Evolutionary conservation across 2,113 vertebrate genomes (phyloP).

Genomic region (Proteles cristata): DNA sequence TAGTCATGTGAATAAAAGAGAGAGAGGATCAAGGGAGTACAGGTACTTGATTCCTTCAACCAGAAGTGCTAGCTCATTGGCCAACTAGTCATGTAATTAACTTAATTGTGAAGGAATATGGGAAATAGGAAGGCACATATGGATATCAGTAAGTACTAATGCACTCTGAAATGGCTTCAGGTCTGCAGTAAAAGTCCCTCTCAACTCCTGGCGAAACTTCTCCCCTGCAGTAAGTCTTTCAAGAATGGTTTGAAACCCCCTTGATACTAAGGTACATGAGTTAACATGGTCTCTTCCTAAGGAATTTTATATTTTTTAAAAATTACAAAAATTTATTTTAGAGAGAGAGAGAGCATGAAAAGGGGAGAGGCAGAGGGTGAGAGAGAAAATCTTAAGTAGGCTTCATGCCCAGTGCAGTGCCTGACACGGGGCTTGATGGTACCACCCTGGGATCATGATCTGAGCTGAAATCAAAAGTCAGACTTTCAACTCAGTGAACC

Average conservation of each 20-base stretch:
- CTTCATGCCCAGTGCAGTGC: no score
- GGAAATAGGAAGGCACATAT: not conserved
- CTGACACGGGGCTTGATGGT: no score
- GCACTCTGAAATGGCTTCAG: fast-evolving
- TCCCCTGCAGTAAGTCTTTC: not conserved
- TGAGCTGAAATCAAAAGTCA: no score
- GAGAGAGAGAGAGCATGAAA: no score
- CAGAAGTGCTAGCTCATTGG: not conserved
- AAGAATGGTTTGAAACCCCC: not conserved
- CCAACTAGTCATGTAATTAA: no score
- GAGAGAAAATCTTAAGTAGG: no score
- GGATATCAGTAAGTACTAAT: not conserved
- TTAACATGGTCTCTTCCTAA: not conserved
- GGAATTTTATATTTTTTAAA: not conserved
- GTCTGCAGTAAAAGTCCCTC: not conserved
- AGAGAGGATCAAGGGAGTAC: not conserved
- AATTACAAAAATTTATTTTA: no score
- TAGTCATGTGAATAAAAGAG: not conserved
- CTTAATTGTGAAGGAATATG: not conserved
- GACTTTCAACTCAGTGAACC: no score
- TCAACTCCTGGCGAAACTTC: not conserved
- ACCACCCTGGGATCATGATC: no score
- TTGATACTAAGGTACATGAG: not conserved
- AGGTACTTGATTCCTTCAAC: not conserved
- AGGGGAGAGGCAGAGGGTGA: no score